Conservation (phyloP, 2,888 invertebrate species). For the Furcula furcula region DNA sequence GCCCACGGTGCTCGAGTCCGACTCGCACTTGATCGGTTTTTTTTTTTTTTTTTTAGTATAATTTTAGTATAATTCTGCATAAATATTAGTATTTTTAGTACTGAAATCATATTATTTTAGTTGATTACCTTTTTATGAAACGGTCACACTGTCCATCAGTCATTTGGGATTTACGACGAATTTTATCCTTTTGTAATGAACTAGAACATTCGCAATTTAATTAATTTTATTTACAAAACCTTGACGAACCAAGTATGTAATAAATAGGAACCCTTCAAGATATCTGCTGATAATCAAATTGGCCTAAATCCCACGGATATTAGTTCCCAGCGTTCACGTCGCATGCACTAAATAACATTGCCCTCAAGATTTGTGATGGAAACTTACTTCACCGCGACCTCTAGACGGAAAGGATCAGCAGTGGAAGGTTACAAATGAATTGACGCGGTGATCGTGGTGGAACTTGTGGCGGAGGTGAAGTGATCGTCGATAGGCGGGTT, state of each 20-base stretch:
- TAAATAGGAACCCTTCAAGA: slow-evolving; percentile 22
- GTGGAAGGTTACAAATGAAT: slow-evolving; percentile 75
- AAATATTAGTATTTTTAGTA: too few species aligned
- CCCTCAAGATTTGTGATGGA: slow-evolving; percentile 69
- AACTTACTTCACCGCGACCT: slow-evolving; percentile 55
- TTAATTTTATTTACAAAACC: slow-evolving; percentile 34
- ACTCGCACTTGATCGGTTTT: too few species aligned
- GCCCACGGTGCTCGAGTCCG: too few species aligned
- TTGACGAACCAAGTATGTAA: slow-evolving; percentile 24
- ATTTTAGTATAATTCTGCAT: too few species aligned
- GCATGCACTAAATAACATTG: slow-evolving; percentile 48
- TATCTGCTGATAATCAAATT: slow-evolving; percentile 16
- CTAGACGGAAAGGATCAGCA: slow-evolving; percentile 65
- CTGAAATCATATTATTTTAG: too few species aligned
- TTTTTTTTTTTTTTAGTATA: too few species aligned
- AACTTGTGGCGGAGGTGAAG: slow-evolving; percentile 41
- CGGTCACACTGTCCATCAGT: too few species aligned
- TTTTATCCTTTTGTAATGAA: slow-evolving; percentile 52
- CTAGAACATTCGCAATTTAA: slow-evolving; percentile 50
- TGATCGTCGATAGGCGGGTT: slow-evolving; percentile 60
- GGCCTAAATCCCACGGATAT: slow-evolving; percentile 36
- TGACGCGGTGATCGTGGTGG: slow-evolving; percentile 31
- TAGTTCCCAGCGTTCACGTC: slow-evolving; percentile 42
- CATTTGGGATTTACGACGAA: slow-evolving; percentile 48
- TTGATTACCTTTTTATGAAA: too few species aligned